Conservation (phyloP, 1,140 invertebrate species). For the Aricia agestis region DNA sequence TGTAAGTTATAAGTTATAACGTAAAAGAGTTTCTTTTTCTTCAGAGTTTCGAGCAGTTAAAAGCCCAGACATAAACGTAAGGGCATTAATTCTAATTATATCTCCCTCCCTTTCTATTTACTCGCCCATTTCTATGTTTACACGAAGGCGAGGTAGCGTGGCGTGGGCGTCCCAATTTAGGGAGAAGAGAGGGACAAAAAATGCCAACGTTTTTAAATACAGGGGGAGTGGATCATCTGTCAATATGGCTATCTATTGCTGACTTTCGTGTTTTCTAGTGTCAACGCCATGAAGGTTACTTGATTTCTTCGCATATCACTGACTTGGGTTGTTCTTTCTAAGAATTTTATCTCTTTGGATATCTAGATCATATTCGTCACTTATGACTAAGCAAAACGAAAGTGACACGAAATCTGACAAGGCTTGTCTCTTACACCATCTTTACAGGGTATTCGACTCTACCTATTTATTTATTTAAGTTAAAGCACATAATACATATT, state of each 20-base stretch:
- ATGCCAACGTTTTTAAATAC: slow-evolving; percentile 39
- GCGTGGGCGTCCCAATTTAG: slow-evolving; percentile 68
- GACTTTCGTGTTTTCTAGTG: neutral
- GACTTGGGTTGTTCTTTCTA: neutral
- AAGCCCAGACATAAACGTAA: neutral
- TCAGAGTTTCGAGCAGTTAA: neutral
- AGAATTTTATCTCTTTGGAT: neutral
- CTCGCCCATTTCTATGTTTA: slow-evolving; percentile 68
- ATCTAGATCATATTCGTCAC: neutral
- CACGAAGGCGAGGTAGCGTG: slow-evolving; percentile 64
- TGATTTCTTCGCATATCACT: neutral
- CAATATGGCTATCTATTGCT: slow-evolving; percentile 37
- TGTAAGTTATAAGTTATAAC: no score
- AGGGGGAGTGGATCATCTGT: slow-evolving; percentile 47
- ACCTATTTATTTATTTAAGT: neutral
- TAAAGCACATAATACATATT: no score
- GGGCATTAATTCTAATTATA: slow-evolving; percentile 71
- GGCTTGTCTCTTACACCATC: neutral
- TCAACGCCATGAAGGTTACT: no score
- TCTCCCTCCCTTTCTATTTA: slow-evolving; percentile 68
- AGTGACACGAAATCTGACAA: neutral
- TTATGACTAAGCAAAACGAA: neutral
- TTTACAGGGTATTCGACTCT: neutral
- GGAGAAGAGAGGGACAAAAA: slow-evolving; percentile 64
- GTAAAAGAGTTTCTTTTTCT: neutral